Base-by-base conservation (phyloP, 2,797 vertebrate species). In the Delichon dasypus region DNA sequence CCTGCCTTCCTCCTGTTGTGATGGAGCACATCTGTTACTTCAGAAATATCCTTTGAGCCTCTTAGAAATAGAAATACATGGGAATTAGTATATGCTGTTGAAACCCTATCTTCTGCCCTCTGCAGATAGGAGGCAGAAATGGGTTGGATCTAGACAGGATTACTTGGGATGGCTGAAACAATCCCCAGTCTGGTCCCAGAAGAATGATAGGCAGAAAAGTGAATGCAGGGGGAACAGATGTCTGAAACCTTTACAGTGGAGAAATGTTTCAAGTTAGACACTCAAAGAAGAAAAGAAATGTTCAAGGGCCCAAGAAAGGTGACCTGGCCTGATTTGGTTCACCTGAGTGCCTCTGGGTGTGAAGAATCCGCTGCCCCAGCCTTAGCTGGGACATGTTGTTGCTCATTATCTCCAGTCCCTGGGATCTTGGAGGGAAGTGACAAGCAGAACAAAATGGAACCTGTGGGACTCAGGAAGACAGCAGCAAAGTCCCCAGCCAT, bases 401-500 rank as follows among this genome's bases (percentile, higher is more conserved):
- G 25, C 58, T 53, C 45, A 54, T 71, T 74, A 62, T 27, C 30
- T 71, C 47, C 65, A 77, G 16, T 18, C n/a, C 32, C 61, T 51
- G 20, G 13, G 40, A 66, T 65, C 34, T 68, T 66, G 23, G 22
- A 88, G 57, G 9, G 44, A 90, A 86, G 42, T 32, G 58, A 50
- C 53, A 61, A 71, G 65, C 87, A 76, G 36, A 93, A 36, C 55
- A 15, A 85, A 57, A 89, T 67, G 38, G 47, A 91, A 84, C 32
- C 11, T 2, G 21, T 3, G 23, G 65, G 55, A 65, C 60, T 75
- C 0, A 0, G 42, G 16, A 84, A 94, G 48, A 57, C 29, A 85
- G 70, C 72, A 88, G 76, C 48, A 2, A 87, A 92, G 62, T 94
- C 91, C 79, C 87, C 36, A 93, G 79, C 71, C 82, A 58, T 21